Evolutionary conservation across 2,797 vertebrate genomes (phyloP).

Genomic region (Xiphorhynchus erythropygius): DNA sequence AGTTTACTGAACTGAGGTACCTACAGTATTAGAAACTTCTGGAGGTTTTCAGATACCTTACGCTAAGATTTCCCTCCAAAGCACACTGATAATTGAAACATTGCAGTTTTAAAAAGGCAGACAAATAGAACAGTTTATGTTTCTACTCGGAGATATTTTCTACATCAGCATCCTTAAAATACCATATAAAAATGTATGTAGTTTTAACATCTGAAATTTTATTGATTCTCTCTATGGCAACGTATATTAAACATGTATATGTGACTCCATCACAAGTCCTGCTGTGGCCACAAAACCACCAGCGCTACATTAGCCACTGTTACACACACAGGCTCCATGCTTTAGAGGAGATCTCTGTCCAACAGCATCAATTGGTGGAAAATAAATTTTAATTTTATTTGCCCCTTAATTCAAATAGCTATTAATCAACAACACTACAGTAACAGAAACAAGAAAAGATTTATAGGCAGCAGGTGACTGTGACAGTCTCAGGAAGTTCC

Average conservation of each 20-base stretch:
- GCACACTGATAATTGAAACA: background rate
- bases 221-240: background rate
- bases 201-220: background rate
- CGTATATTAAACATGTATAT: background rate
- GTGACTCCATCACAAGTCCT: background rate
- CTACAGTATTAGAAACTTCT: background rate
- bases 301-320: background rate
- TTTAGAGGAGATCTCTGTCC: background rate
- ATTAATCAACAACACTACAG: background rate
- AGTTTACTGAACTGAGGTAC: background rate
- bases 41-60: background rate
- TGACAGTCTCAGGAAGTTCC: background rate
- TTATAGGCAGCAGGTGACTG: background rate
- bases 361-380: background rate
- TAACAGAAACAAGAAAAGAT: background rate
- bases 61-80: background rate
- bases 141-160: background rate
- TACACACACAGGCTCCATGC: background rate
- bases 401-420: background rate
- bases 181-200: background rate
- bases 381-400: background rate
- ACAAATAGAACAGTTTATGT: background rate
- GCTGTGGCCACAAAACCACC: background rate
- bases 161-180: background rate
- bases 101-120: background rate